These are phyloP conservation scores for Phyllotreta striolata DNA, from an alignment of 2,888 invertebrate species.

Conservation along the genomic window DNA sequence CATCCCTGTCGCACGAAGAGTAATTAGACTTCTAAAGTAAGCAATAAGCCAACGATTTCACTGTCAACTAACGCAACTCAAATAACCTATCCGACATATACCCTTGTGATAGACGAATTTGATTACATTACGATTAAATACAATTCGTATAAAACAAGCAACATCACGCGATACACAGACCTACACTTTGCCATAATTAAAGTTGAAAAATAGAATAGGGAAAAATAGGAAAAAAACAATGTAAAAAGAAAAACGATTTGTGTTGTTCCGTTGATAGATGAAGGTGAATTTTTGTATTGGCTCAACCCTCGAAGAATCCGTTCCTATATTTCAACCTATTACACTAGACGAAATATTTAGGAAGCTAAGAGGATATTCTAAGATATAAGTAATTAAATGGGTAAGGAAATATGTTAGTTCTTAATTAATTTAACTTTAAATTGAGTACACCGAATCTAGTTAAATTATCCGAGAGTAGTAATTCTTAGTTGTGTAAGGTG, in stretches of 20 bases:
- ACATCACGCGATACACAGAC: constrained; percentile 25
- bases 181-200: constrained; percentile 25
- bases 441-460: neutral
- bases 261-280: constrained; percentile 1
- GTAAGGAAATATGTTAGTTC: constrained; percentile 14
- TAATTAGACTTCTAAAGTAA: constrained; percentile 16
- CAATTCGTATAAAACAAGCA: constrained; percentile 14
- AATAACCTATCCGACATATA: constrained; percentile 6
- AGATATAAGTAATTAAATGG: constrained; percentile 18
- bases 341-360: constrained; percentile 3
- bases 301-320: constrained; percentile 12
- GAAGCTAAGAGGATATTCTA: neutral
- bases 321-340: neutral
- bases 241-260: constrained; percentile 13
- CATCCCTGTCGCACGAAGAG: neutral
- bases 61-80: constrained; percentile 28
- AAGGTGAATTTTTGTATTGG: constrained; percentile 7
- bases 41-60: constrained; percentile 21
- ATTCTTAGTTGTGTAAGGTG: neutral
- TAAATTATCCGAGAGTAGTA: neutral
- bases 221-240: too few species aligned
- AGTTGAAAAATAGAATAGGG: constrained; percentile 13
- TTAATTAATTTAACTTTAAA: neutral
- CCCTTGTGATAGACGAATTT: constrained; percentile 25
- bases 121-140: constrained; percentile 26